Evolutionary conservation across 2,797 vertebrate species (phyloP).

Genomic region (Nasua narica): DNA sequence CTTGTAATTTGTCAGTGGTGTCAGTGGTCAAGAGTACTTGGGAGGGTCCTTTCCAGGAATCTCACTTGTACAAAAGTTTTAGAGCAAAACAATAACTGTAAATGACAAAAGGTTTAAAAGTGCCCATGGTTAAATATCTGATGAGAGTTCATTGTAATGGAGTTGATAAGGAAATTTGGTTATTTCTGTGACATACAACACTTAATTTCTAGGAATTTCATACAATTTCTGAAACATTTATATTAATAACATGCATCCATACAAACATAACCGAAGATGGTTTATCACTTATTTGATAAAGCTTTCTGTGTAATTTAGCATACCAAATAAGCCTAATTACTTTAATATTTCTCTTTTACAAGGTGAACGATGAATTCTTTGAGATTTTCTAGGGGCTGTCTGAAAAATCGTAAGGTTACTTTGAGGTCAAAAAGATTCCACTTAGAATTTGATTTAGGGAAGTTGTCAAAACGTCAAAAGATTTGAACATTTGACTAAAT

Average conservation of each 20-base stretch:
- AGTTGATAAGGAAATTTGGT: neutral
- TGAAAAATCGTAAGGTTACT: neutral
- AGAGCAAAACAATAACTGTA: neutral
- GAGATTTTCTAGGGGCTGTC: neutral
- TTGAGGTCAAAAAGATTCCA: neutral
- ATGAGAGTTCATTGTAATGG: neutral
- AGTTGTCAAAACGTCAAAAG: neutral
- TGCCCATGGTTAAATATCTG: neutral
- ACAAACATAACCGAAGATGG: neutral
- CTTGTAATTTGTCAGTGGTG: neutral
- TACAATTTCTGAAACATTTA: neutral
- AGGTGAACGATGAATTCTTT: neutral
- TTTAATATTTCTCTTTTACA: neutral
- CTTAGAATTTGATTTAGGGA: neutral
- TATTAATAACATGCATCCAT: neutral
- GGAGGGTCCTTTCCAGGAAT: neutral
- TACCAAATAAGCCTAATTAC: neutral
- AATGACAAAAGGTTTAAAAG: neutral
- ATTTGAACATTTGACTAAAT: neutral
- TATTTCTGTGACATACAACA: neutral
- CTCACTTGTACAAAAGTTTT: neutral
- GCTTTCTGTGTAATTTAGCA: neutral
- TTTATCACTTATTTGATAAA: neutral
- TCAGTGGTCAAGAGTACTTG: neutral
- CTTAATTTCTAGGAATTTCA: neutral